Percentiles rank a stretch among this genome's conserved stretches.
Conservation (phyloP, 1,140 invertebrate species). For the Ylistrum balloti region DNA sequence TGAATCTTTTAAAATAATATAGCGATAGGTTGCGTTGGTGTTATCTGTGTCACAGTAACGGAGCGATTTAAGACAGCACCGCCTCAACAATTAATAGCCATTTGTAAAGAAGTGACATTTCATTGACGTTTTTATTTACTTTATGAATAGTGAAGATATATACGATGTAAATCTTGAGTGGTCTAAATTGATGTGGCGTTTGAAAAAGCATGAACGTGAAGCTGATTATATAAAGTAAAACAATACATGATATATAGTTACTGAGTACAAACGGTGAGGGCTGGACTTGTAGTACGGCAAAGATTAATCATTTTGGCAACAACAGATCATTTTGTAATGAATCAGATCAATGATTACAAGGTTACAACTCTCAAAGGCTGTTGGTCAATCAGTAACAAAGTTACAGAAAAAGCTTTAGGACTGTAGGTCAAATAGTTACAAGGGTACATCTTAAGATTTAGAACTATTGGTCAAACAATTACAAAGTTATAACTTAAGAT, state of each 20-base stretch:
- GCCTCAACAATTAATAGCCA: slow-evolving; percentile 22
- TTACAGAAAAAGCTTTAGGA: too few relatives aligned
- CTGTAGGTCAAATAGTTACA: too few relatives aligned
- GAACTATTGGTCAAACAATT: too few relatives aligned
- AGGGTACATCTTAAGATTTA: too few relatives aligned
- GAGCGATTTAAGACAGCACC: background rate
- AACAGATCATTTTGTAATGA: background rate
- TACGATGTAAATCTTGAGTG: background rate
- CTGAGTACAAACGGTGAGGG: too few relatives aligned
- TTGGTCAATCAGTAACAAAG: too few relatives aligned
- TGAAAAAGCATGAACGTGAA: background rate
- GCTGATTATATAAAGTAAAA: background rate
- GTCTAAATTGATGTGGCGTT: background rate
- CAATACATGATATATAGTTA: too few relatives aligned
- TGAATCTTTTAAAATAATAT: background rate
- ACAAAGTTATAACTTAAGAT: too few relatives aligned
- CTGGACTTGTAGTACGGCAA: too few relatives aligned
- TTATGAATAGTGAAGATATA: slow-evolving; percentile 2
- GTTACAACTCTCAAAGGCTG: too few relatives aligned
- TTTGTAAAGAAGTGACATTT: background rate
- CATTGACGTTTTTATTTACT: slow-evolving; percentile 29
- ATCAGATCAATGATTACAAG: too few relatives aligned
- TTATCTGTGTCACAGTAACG: background rate
- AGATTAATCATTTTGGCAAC: background rate
- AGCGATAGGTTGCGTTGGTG: background rate